Evolutionary conservation across 2,113 vertebrate genomes (phyloP).

Genomic region (Phodopus roborovskii): DNA sequence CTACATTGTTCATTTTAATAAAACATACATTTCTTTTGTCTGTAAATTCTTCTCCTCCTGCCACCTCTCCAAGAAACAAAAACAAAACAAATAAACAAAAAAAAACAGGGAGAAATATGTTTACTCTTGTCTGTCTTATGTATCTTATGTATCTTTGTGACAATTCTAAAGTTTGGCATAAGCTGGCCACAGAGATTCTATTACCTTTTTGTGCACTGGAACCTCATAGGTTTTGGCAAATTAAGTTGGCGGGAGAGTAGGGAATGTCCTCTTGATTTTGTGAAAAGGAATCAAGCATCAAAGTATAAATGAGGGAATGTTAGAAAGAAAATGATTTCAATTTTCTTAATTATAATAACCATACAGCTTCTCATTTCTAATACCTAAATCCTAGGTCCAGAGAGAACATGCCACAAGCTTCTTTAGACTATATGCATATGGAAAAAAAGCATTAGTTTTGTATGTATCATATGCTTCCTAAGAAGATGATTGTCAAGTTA

Average conservation of each 20-base stretch:
- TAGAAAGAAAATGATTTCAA: background rate
- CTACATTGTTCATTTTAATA: background rate
- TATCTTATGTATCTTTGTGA: background rate
- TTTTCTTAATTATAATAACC: background rate
- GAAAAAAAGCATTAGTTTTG: background rate
- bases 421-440: background rate
- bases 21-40: background rate
- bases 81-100: too few relatives aligned
- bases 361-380: background rate
- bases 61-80: too few relatives aligned
- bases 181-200: background rate
- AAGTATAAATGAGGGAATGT: background rate
- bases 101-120: background rate
- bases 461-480: background rate
- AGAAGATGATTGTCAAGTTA: background rate
- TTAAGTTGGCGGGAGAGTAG: background rate
- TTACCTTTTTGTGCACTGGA: accelerated
- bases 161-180: background rate
- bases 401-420: background rate
- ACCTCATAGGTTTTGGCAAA: background rate
- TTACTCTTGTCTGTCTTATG: background rate
- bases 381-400: background rate
- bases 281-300: background rate
- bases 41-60: background rate
- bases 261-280: background rate